A percentile compares a stretch with the other conserved stretches of the same genome.
phyloP scores from a whole-genome alignment of 2,888 invertebrate species.

The Aplocera efformata region DNA sequence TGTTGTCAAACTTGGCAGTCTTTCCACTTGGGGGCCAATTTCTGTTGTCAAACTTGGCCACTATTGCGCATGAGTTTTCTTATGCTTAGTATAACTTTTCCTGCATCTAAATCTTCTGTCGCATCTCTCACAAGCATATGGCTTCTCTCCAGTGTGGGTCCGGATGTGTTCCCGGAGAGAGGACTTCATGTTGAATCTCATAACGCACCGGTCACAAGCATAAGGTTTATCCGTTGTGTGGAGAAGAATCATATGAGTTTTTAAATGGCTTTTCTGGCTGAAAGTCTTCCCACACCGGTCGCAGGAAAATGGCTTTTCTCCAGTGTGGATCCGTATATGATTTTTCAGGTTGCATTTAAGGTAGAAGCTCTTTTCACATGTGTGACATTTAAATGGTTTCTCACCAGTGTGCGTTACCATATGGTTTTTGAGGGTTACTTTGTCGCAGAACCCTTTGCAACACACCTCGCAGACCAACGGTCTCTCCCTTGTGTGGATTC shows the following conservation, averaged over 20 bases:
- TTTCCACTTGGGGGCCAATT: too few species aligned
- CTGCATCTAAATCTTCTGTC: not conserved
- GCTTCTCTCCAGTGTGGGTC: constrained; percentile 7
- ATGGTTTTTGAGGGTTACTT: constrained; percentile 8
- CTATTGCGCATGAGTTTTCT: too few species aligned
- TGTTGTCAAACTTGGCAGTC: too few species aligned
- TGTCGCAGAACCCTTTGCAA: constrained; percentile 10
- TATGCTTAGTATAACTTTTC: too few species aligned
- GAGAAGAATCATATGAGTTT: constrained; percentile 11
- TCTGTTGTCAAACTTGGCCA: too few species aligned
- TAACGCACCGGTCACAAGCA: constrained; percentile 31
- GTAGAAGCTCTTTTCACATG: not conserved
- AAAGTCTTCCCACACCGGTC: constrained; percentile 10
- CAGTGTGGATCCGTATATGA: constrained; percentile 8
- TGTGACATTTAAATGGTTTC: constrained; percentile 10
- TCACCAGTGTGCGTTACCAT: constrained; percentile 13
- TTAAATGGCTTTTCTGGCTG: constrained; percentile 2
- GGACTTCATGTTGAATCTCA: constrained; percentile 25
- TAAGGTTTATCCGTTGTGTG: constrained; percentile 35
- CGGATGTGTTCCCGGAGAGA: constrained; percentile 10
- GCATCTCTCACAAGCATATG: constrained; percentile 6
- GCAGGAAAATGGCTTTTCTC: constrained; percentile 12
- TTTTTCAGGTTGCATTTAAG: not conserved
- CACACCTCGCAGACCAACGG: constrained; percentile 10
- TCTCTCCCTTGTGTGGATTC: constrained; percentile 11